Evolutionary conservation across 2,797 vertebrate species (phyloP).

Genomic region (Catamblyrhynchus diadema): DNA sequence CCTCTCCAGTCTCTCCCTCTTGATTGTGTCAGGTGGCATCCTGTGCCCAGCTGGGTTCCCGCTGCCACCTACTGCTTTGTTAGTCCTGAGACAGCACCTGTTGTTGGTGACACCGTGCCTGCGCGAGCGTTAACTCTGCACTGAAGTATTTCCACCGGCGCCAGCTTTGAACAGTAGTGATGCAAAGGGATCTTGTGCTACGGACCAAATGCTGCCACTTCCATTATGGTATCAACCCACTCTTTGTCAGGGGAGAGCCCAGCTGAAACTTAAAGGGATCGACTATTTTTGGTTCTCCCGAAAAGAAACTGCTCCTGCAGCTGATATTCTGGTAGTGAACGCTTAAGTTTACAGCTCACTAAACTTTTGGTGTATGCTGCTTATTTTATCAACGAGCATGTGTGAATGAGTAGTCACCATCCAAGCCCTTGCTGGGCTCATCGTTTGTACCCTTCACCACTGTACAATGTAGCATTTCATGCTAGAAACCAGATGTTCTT

Average conservation of each 20-base stretch:
- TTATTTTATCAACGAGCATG: slow-evolving; percentile 54
- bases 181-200: slow-evolving; percentile 21
- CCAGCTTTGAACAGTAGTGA: slow-evolving; percentile 19
- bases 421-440: slow-evolving; percentile 42
- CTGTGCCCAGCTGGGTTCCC: not conserved
- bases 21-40: not conserved
- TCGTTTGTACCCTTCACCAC: slow-evolving; percentile 32
- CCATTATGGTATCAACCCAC: not conserved
- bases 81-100: not conserved
- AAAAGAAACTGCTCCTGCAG: slow-evolving; percentile 43
- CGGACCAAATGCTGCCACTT: slow-evolving; percentile 61
- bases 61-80: not conserved
- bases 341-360: slow-evolving; percentile 60
- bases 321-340: slow-evolving; percentile 37
- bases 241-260: slow-evolving; percentile 20
- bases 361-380: slow-evolving; percentile 52
- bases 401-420: slow-evolving; percentile 54
- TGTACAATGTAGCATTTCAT: slow-evolving; percentile 71
- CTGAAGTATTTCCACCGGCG: not conserved
- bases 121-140: not conserved
- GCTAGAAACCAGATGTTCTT: slow-evolving; percentile 62
- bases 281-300: slow-evolving; percentile 9
- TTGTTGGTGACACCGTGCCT: not conserved
- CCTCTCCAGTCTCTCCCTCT: not conserved
- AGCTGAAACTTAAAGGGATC: slow-evolving; percentile 36